Evolutionary conservation across 2,888 invertebrate species (phyloP), one percentile per base, ranked within the genome.

Genomic region (Agrypnus murinus): DNA sequence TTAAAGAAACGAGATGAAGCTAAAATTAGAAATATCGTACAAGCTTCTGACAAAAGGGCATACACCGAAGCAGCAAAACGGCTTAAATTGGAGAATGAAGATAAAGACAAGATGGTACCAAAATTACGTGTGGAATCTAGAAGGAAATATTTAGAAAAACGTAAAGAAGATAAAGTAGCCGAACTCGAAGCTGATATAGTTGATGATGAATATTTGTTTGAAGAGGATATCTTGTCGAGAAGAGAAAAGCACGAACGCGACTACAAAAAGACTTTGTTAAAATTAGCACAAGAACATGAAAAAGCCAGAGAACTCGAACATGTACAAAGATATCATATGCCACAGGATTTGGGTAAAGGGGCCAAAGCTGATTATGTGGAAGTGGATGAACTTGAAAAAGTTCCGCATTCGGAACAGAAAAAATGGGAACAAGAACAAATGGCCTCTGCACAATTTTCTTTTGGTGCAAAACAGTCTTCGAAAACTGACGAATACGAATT

Each of bases 341-440:
- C 98, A 0, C 91, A 93, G 79, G 97, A 94, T 83, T 87, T 93
- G 79, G 92, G 92, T n/a, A 93, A 93, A 81, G 91, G 90, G 72
- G 90, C 91, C 82, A 77, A 83, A 87, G 90, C 91, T 63, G 92
- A 92, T 80, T 95, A 95, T 85, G 88, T 94, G 72, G 95, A 96
- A 87, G 92, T 94, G 32, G 95, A 96, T 85, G 95, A 95, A 77
- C 89, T 91, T 75, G 97, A 98, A 83, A 93, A 92, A 79, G 87
- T 92, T 72, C 93, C 93, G 0, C 93, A 94, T 81, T 94, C 93
- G 0, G 95, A 95, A 78, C 95, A 95, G 85, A 92, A 93, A 78
- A 96, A 96, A 87, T 99, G 99, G 99, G 99, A 99, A 85, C 95
- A 97, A 70, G 98, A 98, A 83, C 97, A 98, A 85, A 93, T 99